phyloP scores from a whole-genome alignment of 1,140 invertebrate genomes.

The Ruditapes philippinarum region DNA sequence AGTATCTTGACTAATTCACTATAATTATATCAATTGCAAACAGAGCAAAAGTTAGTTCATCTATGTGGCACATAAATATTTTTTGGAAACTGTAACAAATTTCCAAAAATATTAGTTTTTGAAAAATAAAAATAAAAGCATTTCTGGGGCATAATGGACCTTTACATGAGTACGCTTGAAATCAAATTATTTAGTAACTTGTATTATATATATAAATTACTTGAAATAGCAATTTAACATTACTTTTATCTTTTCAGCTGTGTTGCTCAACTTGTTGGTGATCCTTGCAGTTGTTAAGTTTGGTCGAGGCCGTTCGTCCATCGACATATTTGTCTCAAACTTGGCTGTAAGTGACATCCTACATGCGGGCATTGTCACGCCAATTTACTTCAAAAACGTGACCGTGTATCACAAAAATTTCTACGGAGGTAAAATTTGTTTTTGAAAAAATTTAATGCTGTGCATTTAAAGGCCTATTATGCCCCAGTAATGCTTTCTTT shows the following conservation, averaged over 20 bases:
- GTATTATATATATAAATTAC: no score
- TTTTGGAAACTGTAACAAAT: no score
- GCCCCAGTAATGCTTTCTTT: no score
- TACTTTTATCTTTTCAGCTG: neutral
- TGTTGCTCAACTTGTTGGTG: neutral
- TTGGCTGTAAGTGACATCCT: constrained; percentile 35
- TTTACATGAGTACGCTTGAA: neutral
- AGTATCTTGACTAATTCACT: no score
- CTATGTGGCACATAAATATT: no score
- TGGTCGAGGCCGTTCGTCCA: constrained; percentile 4
- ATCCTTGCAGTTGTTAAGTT: neutral
- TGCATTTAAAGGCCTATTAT: no score
- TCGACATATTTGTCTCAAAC: constrained; percentile 28
- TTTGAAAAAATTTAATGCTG: no score
- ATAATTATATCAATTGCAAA: no score
- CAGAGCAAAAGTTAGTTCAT: no score
- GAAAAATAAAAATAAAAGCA: no score
- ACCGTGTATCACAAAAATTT: neutral
- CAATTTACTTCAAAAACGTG: constrained; percentile 21
- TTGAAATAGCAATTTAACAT: no score
- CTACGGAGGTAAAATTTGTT: constrained; percentile 43
- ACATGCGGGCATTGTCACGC: constrained; percentile 34
- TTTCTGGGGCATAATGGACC: no score
- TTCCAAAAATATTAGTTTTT: neutral
- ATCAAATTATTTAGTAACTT: neutral